These are phyloP conservation scores for Salpingus planirostris DNA, from an alignment of 2,888 invertebrate genomes.

Conservation along the genomic window DNA sequence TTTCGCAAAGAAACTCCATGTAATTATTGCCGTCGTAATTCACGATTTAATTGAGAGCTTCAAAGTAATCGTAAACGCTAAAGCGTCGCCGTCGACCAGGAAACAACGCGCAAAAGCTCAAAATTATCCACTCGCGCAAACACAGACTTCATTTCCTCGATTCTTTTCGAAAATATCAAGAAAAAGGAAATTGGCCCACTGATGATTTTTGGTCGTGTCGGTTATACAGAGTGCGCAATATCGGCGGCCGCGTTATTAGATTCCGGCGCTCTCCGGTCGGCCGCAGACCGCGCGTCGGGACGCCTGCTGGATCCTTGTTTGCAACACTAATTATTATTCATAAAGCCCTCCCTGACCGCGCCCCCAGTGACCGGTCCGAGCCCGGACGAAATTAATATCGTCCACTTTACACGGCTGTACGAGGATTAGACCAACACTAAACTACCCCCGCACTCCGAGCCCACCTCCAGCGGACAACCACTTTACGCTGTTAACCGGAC, in stretches of 20 bases:
- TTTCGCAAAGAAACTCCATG: conserved; percentile 27
- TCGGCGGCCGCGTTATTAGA: no score
- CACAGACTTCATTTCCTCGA: no score
- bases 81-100: no score
- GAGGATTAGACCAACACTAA: conserved; percentile 21
- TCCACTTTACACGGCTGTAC: conserved; percentile 33
- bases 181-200: no score
- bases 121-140: no score
- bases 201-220: no score
- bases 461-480: neutral
- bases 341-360: conserved; percentile 35
- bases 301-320: conserved; percentile 38
- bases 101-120: no score
- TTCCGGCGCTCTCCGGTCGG: conserved; percentile 23
- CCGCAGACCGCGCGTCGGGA: conserved; percentile 34
- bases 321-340: conserved; percentile 43
- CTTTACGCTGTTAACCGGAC: no score
- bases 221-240: no score
- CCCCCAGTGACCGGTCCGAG: conserved; percentile 36
- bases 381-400: conserved; percentile 40
- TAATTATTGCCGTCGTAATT: conserved; percentile 36
- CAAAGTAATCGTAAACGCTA: conserved; percentile 31
- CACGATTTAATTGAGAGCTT: conserved; percentile 32
- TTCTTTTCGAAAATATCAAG: no score
- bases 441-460: conserved; percentile 1